Evolutionary conservation across 2,113 vertebrate genomes (phyloP).

Genomic region (Hippocampus comes): DNA sequence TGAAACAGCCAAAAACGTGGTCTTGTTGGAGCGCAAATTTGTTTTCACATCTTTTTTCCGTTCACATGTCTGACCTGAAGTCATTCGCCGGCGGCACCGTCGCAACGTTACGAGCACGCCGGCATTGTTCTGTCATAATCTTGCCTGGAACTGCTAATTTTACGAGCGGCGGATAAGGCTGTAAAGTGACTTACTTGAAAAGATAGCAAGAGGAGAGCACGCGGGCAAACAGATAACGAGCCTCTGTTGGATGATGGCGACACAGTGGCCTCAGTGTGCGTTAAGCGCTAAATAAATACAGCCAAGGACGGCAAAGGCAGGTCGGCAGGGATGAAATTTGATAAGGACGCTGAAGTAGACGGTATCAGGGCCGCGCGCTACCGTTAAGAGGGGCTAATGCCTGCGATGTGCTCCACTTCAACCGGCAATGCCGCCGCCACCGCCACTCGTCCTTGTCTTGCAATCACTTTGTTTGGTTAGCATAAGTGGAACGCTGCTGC

Average conservation of each 20-base stretch:
- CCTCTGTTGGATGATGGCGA: conserved; percentile 29
- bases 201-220: conserved; percentile 30
- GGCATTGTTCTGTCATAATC: conserved; percentile 41
- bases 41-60: no score
- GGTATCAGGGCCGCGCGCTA: conserved; percentile 24
- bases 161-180: conserved; percentile 29
- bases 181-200: conserved; percentile 60
- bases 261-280: conserved; percentile 35
- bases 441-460: not conserved
- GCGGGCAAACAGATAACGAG: conserved; percentile 44
- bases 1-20: no score
- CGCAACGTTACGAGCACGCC: conserved; percentile 62
- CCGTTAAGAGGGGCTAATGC: conserved; percentile 49
- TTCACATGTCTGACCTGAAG: not conserved
- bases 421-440: conserved; percentile 35
- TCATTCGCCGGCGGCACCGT: conserved; percentile 44
- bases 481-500: not conserved
- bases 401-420: conserved; percentile 28
- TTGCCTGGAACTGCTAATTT: conserved; percentile 12
- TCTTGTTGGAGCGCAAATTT: no score
- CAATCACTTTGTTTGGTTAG: not conserved
- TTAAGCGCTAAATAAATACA: conserved; percentile 56
- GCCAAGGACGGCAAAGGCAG: conserved; percentile 23
- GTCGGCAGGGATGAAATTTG: conserved; percentile 14
- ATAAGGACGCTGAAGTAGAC: conserved; percentile 31